Evolutionary conservation across 92 coral and sea anemone genomes (phyloP).

Genomic region (Chrysogorgia sp.): DNA sequence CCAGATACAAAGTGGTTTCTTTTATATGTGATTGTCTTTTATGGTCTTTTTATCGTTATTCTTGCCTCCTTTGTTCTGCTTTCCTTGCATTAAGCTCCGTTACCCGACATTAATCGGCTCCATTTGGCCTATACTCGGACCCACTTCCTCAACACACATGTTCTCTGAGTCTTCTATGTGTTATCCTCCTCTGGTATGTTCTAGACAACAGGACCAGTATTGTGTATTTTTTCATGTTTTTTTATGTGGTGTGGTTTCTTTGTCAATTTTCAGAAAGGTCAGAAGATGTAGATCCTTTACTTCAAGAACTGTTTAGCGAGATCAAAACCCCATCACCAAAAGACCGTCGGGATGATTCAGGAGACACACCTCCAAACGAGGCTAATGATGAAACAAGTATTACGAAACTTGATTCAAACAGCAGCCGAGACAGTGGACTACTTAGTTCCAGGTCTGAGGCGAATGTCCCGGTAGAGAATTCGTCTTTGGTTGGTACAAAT

Average conservation of each 20-base stretch:
- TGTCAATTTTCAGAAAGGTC: constrained; percentile 10
- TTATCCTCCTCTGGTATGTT: too few relatives aligned
- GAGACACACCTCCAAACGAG: too few relatives aligned
- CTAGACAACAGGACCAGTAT: neutral
- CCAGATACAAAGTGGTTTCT: too few relatives aligned
- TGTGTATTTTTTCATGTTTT: neutral
- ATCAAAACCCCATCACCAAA: constrained; percentile 28
- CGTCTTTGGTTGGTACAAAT: neutral
- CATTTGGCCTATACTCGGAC: too few relatives aligned
- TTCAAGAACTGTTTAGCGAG: constrained; percentile 43
- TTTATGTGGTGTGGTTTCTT: neutral
- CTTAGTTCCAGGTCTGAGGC: neutral
- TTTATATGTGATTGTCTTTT: too few relatives aligned
- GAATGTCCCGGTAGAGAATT: constrained; percentile 1
- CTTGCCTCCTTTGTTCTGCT: too few relatives aligned
- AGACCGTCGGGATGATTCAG: constrained; percentile 47
- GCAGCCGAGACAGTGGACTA: neutral
- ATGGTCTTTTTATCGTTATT: too few relatives aligned
- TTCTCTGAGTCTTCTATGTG: neutral
- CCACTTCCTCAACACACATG: too few relatives aligned
- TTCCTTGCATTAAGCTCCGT: too few relatives aligned
- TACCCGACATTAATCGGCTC: too few relatives aligned
- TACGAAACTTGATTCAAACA: neutral
- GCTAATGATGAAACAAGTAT: neutral
- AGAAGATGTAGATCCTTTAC: constrained; percentile 48